Evolutionary conservation across 2,888 invertebrate species (phyloP).

Genomic region (Papilio demoleus): DNA sequence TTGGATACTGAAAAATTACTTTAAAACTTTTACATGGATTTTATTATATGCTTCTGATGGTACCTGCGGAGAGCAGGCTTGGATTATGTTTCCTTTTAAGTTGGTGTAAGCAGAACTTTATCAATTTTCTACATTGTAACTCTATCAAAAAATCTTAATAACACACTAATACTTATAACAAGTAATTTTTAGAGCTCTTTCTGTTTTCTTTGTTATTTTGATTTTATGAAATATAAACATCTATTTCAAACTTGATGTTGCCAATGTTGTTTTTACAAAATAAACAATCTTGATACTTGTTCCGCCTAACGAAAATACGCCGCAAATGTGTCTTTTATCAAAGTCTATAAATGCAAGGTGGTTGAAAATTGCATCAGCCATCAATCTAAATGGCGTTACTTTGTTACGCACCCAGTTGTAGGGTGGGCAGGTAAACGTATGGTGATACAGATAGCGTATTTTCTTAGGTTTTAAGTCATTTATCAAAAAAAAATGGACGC

Average conservation of each 20-base stretch:
- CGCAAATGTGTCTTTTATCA: conserved; percentile 71
- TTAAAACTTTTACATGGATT: neutral
- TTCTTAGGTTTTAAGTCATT: neutral
- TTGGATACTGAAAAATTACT: conserved; percentile 23
- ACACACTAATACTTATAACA: too few species aligned
- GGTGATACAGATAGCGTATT: conserved; percentile 51
- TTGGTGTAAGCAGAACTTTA: too few species aligned
- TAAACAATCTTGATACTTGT: conserved; percentile 8
- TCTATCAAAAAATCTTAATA: too few species aligned
- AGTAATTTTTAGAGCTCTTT: too few species aligned
- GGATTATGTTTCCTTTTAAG: too few species aligned
- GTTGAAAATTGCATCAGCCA: conserved; percentile 80
- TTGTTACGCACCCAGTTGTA: conserved; percentile 72
- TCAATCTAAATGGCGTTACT: conserved; percentile 80
- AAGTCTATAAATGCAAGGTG: conserved; percentile 76
- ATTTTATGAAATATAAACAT: neutral
- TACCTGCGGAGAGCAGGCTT: too few species aligned
- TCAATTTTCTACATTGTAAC: too few species aligned
- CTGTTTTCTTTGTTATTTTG: neutral
- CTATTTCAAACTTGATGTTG: neutral
- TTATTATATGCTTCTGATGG: too few species aligned
- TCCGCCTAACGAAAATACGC: conserved; percentile 61
- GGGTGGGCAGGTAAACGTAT: conserved; percentile 48
- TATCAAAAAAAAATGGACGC: neutral
- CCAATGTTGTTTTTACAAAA: neutral